These are phyloP conservation scores for Hydroisotoma schaefferi DNA, from an alignment of 2,888 invertebrate species.

Conservation along the genomic window DNA sequence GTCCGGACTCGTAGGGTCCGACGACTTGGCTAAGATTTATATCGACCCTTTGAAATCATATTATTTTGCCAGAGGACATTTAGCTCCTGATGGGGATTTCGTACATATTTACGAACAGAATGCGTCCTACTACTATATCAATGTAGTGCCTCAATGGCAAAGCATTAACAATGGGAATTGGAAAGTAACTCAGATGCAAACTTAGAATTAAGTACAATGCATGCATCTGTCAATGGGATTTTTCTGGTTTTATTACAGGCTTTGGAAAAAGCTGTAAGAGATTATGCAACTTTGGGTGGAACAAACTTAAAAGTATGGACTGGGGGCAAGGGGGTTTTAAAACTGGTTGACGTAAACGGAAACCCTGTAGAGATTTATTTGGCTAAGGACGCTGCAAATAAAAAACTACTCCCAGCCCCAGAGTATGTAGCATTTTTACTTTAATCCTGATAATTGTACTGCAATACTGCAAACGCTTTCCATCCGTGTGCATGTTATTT, in stretches of 20 bases:
- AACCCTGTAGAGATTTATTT: constrained; percentile 52
- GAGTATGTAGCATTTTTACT: constrained; percentile 19
- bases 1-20: constrained; percentile 22
- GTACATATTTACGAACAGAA: constrained; percentile 47
- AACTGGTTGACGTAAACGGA: constrained; percentile 54
- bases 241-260: constrained; percentile 19
- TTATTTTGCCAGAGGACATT: constrained; percentile 48
- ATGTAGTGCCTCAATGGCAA: constrained; percentile 49
- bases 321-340: constrained; percentile 60
- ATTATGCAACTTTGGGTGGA: constrained; percentile 52
- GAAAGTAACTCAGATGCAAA: constrained; percentile 42
- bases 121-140: constrained; percentile 49
- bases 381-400: constrained; percentile 43
- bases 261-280: constrained; percentile 56
- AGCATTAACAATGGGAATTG: constrained; percentile 49
- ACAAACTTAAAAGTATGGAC: constrained; percentile 55
- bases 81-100: constrained; percentile 49
- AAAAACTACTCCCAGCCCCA: constrained; percentile 31
- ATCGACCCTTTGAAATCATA: constrained; percentile 32
- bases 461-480: too few relatives aligned
- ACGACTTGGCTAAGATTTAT: constrained; percentile 23
- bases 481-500: neutral
- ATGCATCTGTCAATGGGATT: neutral
- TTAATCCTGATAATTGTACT: neutral
- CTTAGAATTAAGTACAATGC: neutral